A percentile compares a stretch with the other conserved stretches of the same genome.
Evolutionary conservation across 2,888 invertebrate species (phyloP).

Genomic region (Thysanoteuthis rhombus): DNA sequence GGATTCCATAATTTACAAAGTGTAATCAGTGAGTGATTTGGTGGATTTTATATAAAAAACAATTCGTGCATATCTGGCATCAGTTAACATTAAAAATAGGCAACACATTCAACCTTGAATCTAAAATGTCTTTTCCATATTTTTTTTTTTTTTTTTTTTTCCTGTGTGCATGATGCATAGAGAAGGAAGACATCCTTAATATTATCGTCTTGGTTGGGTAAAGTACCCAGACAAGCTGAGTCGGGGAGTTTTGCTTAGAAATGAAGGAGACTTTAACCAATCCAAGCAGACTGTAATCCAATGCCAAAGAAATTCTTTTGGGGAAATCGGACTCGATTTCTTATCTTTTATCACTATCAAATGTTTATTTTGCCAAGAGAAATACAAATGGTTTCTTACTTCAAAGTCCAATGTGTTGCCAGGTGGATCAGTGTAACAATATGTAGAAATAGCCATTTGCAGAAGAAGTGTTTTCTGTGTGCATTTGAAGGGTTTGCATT

Average conservation of each 20-base stretch:
- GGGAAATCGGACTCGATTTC: too few relatives aligned
- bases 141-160: too few relatives aligned
- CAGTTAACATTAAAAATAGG: conserved; percentile 12
- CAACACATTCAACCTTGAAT: conserved; percentile 12
- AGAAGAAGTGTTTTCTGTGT: too few relatives aligned
- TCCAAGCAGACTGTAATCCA: not conserved
- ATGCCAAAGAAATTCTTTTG: not conserved
- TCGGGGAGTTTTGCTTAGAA: not conserved
- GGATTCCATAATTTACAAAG: not conserved
- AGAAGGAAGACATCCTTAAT: not conserved
- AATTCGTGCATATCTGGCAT: not conserved
- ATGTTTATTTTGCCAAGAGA: not conserved
- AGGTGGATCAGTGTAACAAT: too few relatives aligned
- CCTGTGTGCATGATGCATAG: not conserved
- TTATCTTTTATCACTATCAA: not conserved
- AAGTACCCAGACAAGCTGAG: too few relatives aligned
- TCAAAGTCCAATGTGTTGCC: too few relatives aligned
- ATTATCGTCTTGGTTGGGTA: not conserved
- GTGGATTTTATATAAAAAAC: not conserved
- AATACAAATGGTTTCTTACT: not conserved
- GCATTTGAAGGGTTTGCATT: too few relatives aligned
- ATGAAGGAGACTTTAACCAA: not conserved
- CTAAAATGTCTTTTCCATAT: not conserved
- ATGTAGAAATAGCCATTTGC: too few relatives aligned
- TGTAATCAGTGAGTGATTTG: not conserved